phyloP scores from a whole-genome alignment of 2,797 vertebrate genomes.

The Limnodromus scolopaceus region DNA sequence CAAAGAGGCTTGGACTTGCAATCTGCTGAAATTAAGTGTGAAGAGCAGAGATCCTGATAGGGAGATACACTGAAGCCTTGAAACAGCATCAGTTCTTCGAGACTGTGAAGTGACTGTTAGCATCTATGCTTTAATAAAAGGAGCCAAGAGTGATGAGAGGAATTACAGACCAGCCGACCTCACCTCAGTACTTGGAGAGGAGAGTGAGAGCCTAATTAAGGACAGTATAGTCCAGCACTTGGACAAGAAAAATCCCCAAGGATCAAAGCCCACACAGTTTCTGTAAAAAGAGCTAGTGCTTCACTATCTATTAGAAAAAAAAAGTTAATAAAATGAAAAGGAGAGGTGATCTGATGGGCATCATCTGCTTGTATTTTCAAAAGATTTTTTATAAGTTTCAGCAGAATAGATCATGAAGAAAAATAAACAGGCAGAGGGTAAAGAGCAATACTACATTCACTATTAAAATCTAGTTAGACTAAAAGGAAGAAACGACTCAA shows the following conservation, averaged over 20 bases:
- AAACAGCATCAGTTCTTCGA: neutral
- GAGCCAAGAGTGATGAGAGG: conserved; percentile 16
- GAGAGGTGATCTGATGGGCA: neutral
- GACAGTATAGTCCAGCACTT: neutral
- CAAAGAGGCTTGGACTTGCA: neutral
- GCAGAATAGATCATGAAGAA: neutral
- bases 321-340: neutral
- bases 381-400: neutral
- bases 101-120: neutral
- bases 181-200: conserved; percentile 21
- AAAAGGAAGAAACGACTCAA: neutral
- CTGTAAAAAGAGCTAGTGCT: neutral
- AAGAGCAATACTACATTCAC: neutral
- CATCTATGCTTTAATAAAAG: neutral
- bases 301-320: neutral
- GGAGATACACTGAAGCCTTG: neutral
- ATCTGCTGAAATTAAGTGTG: neutral
- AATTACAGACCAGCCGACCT: neutral
- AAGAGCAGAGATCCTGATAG: neutral
- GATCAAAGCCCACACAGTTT: conserved; percentile 19
- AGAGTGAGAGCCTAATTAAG: conserved; percentile 52
- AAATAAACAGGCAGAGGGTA: neutral
- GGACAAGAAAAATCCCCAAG: conserved; percentile 20
- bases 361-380: neutral
- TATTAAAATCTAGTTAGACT: neutral